Conservation (phyloP, 2,888 invertebrate species). For the Hirtodrosophila alboralis region DNA sequence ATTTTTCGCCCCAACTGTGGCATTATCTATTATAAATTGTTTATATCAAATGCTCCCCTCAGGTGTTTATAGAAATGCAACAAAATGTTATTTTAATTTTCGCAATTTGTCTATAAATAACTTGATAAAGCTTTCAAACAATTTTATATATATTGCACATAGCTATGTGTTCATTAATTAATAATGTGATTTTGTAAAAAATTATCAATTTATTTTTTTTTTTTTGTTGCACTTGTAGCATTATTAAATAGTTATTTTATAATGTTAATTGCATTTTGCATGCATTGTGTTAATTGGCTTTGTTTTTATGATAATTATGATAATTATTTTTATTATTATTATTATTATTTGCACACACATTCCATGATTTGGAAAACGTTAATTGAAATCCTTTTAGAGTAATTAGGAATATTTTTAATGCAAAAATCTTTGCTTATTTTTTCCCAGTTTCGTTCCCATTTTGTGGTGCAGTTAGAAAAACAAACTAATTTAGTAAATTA, state of each 20-base stretch:
- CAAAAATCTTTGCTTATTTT: no score
- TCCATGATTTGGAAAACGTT: constrained; percentile 52
- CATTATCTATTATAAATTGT: constrained; percentile 28
- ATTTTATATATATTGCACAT: constrained; percentile 9
- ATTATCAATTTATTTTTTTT: constrained; percentile 26
- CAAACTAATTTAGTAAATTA: constrained; percentile 79
- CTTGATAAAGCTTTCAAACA: constrained; percentile 36
- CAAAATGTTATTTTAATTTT: constrained; percentile 31
- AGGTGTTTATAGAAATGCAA: constrained; percentile 28
- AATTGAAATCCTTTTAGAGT: constrained; percentile 78
- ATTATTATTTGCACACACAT: constrained; percentile 25
- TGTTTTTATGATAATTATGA: constrained; percentile 29
- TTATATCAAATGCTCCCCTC: constrained; percentile 15
- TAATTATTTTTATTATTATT: constrained; percentile 49
- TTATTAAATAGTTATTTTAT: constrained; percentile 39
- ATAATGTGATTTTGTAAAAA: constrained; percentile 45
- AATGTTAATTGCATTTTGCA: constrained; percentile 70
- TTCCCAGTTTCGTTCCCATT: constrained; percentile 10
- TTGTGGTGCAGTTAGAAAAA: constrained; percentile 62
- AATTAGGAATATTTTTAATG: constrained; percentile 68
- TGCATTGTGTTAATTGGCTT: constrained; percentile 62
- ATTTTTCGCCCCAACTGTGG: constrained; percentile 27
- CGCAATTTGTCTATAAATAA: constrained; percentile 22
- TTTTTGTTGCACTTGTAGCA: no score
- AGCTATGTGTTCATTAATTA: constrained; percentile 38